Evolutionary conservation across 2,797 vertebrate species (phyloP).

Genomic region (Mormyrops attenuatus): DNA sequence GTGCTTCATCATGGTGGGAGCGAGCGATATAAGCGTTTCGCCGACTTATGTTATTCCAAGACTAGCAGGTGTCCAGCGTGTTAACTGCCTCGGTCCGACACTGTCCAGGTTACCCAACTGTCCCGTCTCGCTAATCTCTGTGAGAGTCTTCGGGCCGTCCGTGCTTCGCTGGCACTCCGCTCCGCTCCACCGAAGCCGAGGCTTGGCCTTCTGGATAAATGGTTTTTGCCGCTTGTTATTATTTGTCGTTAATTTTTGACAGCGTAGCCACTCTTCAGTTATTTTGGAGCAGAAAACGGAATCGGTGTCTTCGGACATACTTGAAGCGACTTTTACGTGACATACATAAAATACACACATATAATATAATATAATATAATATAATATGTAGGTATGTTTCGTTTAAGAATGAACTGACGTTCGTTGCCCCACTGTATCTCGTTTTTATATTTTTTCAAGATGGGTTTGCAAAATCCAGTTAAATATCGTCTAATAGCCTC

Average conservation of each 20-base stretch:
- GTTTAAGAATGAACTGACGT: not conserved
- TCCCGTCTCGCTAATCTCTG: constrained; percentile 34
- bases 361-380: not conserved
- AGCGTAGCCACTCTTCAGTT: constrained; percentile 38
- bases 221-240: constrained; percentile 60
- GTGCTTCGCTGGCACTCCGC: constrained; percentile 40
- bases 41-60: not conserved
- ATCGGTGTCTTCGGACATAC: not conserved
- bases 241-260: constrained; percentile 71
- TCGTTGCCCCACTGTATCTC: not conserved
- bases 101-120: constrained; percentile 47
- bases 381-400: not conserved
- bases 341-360: not conserved
- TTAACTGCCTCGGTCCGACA: constrained; percentile 16
- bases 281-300: constrained; percentile 43
- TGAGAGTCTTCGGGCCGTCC: constrained; percentile 40
- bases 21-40: not conserved
- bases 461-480: not conserved
- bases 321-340: not conserved
- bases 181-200: constrained; percentile 45
- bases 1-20: not conserved
- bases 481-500: not conserved
- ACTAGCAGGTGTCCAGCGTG: not conserved
- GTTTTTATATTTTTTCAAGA: not conserved
- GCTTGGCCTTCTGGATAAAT: constrained; percentile 58